Evolutionary conservation across 1,140 invertebrate genomes (phyloP).

Genomic region (Cylas formicarius): DNA sequence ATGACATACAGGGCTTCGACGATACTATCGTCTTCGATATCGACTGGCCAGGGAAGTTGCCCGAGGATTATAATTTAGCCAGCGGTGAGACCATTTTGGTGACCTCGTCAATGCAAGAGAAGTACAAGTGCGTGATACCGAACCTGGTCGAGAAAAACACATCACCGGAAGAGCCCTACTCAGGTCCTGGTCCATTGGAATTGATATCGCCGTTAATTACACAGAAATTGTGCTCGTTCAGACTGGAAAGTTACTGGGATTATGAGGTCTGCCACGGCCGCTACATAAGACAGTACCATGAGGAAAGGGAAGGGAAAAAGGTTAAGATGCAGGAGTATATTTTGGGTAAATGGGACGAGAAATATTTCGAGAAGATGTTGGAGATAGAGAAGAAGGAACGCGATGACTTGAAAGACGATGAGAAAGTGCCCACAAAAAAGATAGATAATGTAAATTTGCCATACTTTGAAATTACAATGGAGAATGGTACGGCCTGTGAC

Average conservation of each 20-base stretch:
- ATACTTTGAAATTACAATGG: constrained; percentile 60
- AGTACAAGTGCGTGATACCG: constrained; percentile 70
- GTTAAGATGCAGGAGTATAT: constrained; percentile 74
- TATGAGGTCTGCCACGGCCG: constrained; percentile 94
- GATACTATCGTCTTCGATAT: constrained; percentile 75
- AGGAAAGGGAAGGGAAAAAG: constrained; percentile 83
- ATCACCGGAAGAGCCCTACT: constrained; percentile 51
- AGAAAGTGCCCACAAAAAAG: constrained; percentile 56
- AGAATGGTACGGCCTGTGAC: constrained; percentile 84
- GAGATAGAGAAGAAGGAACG: constrained; percentile 51
- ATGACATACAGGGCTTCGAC: constrained; percentile 69
- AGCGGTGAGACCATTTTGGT: constrained; percentile 49
- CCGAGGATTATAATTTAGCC: constrained; percentile 45
- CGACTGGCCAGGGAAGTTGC: constrained; percentile 64
- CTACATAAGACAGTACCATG: constrained; percentile 89
- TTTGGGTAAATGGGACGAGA: constrained; percentile 64
- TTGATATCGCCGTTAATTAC: constrained; percentile 69
- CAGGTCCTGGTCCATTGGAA: constrained; percentile 66
- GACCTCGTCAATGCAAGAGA: constrained; percentile 59
- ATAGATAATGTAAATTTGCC: constrained; percentile 82
- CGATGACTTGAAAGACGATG: constrained; percentile 43
- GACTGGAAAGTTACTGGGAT: constrained; percentile 92
- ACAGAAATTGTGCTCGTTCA: constrained; percentile 62
- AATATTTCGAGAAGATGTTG: constrained; percentile 44
- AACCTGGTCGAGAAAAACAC: constrained; percentile 53